phyloP scores from a whole-genome alignment of 2,888 invertebrate species.

The Phytoseiulus persimilis region DNA sequence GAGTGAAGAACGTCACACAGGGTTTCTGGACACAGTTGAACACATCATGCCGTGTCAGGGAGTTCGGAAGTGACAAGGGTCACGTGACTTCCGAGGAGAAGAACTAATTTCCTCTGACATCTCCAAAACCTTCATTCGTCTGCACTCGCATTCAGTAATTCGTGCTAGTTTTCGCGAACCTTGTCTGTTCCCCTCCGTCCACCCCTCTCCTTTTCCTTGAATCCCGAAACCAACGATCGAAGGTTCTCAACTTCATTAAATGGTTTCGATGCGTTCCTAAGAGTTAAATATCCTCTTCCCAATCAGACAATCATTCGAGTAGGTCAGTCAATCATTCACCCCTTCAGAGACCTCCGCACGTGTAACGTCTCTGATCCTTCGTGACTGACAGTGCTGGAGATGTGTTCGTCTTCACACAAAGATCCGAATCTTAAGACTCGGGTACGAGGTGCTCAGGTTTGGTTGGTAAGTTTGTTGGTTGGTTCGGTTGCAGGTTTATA shows the following conservation, averaged over 20 bases:
- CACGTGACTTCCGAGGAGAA: too few species aligned
- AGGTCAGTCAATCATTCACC: not conserved
- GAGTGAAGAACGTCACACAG: not conserved
- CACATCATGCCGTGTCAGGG: not conserved
- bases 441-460: not conserved
- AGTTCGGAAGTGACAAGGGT: not conserved
- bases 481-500: not conserved
- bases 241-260: not conserved
- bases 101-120: too few species aligned
- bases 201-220: too few species aligned
- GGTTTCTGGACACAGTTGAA: not conserved
- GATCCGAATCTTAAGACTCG: not conserved
- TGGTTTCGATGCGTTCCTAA: not conserved
- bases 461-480: not conserved
- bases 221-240: not conserved
- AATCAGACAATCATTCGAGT: not conserved
- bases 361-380: not conserved
- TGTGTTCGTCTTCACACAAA: not conserved
- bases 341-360: not conserved
- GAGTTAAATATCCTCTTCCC: not conserved
- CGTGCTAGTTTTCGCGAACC: not conserved
- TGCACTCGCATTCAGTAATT: not conserved
- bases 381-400: not conserved
- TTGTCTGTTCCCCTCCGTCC: not conserved
- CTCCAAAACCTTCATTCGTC: not conserved